Evolutionary conservation across 2,113 vertebrate species (phyloP).

Genomic region (Spea multiplicata): DNA sequence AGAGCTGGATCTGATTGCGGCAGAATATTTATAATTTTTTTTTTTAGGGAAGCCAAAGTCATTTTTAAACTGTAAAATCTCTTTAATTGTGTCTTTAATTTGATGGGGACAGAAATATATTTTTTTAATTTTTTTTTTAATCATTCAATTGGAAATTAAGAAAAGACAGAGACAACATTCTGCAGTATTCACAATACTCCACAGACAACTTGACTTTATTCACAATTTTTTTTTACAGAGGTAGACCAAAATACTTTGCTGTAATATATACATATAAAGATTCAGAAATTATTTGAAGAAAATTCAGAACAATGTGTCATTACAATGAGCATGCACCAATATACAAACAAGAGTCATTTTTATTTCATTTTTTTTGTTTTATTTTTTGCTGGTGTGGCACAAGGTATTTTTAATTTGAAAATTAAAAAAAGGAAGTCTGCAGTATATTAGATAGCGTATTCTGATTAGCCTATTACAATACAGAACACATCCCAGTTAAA

Average conservation of each 20-base stretch:
- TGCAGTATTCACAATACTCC: constrained; percentile 64
- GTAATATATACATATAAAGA: constrained; percentile 65
- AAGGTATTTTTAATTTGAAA: constrained; percentile 16
- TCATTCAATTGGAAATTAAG: constrained; percentile 46
- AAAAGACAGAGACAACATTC: constrained; percentile 48
- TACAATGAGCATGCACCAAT: constrained; percentile 61
- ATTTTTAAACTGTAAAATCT: no score
- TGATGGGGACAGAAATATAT: neutral
- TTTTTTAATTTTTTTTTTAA: no score
- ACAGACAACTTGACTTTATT: constrained; percentile 77
- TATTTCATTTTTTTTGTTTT: constrained; percentile 11
- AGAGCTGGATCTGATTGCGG: neutral
- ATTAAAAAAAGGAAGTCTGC: constrained; percentile 5
- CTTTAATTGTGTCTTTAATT: no score
- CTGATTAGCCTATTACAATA: no score
- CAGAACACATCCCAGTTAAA: no score
- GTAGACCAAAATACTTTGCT: constrained; percentile 77
- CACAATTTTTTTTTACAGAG: constrained; percentile 70
- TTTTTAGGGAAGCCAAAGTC: neutral
- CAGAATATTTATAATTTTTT: neutral
- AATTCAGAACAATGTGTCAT: constrained; percentile 45
- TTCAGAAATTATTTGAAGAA: constrained; percentile 50
- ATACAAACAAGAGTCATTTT: constrained; percentile 38
- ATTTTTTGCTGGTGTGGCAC: constrained; percentile 61
- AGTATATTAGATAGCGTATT: no score